phyloP scores from a whole-genome alignment of 2,797 vertebrate species.

The Carcharodon carcharias region DNA sequence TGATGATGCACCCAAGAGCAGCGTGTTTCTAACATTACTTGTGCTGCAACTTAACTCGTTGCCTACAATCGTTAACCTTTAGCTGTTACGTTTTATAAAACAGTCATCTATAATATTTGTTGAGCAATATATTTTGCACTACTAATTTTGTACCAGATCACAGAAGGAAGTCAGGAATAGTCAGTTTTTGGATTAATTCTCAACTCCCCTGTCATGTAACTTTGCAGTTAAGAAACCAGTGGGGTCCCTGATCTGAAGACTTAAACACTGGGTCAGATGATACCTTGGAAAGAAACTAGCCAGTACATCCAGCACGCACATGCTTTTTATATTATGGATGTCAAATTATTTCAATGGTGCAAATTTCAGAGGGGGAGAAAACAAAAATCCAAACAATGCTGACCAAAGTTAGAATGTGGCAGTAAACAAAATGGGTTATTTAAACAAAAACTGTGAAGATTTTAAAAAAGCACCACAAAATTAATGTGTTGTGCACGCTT shows the following conservation, averaged over 20 bases:
- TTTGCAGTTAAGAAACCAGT: not conserved
- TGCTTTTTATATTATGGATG: constrained; percentile 56
- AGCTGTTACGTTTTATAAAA: not conserved
- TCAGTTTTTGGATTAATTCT: constrained; percentile 22
- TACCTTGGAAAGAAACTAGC: constrained; percentile 56
- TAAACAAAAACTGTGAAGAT: constrained; percentile 48
- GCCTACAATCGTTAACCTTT: not conserved
- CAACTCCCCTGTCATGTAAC: not conserved
- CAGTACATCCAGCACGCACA: constrained; percentile 86
- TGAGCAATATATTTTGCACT: not conserved
- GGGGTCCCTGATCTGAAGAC: not conserved
- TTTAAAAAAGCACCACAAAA: constrained; percentile 34
- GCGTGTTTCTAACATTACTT: not conserved
- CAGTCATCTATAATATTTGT: not conserved
- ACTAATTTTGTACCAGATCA: not conserved
- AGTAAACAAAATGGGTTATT: constrained; percentile 52
- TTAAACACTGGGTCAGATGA: not conserved
- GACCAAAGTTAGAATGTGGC: constrained; percentile 49
- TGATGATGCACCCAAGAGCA: not conserved
- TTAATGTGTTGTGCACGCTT: constrained; percentile 68
- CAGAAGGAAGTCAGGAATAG: not conserved
- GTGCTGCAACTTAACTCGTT: not conserved
- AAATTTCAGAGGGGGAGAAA: constrained; percentile 42
- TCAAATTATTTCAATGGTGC: constrained; percentile 49
- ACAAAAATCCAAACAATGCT: constrained; percentile 40